Base-by-base conservation (phyloP, 2,888 invertebrate species). In the Cephus pygmeus region DNA sequence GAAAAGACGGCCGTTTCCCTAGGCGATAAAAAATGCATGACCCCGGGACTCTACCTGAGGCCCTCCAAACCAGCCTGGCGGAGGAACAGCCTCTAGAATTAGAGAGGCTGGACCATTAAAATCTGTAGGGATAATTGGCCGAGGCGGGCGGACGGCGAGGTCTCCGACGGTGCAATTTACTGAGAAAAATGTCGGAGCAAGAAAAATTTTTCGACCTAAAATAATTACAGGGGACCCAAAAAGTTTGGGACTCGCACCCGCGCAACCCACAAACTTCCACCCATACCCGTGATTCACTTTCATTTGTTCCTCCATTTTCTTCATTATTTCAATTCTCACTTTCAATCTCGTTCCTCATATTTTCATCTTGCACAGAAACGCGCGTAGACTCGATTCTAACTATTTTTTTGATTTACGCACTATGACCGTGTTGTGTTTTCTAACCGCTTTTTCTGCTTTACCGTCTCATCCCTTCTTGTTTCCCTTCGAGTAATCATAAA, bases 91-190 rank as follows among this genome's bases (percentile, higher is more conserved):
- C 86, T 88, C 87, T 88, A 88, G 88, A 89, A 89, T 89, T 89
- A 87, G 86, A 40, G 40, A 85, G 87, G 83, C 83, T 80, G 84
- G 84, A 83, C 86, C 89, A 89, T 89, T 88, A 88, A 89, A 88
- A 87, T 86, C 86, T 84, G 81, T 83, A 87, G 87, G 87, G 87
- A 89, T 89, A 89, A 88, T 85, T 85, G 89, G 84, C 82, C 76
- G 33, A 56, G 56, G 33, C 15, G 56, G 76, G n/a, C 73, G 34
- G 77, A 56, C 34, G 69, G 11, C 34, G 30, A 73, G 34, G 33
- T 77, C 23, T 30, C 31, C 34, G n/a, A 34, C 30, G 36, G 11
- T 35, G 74, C 74, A 75, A 78, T 74, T 75, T 79, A 76, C 79
- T 69, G 76, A 78, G 80, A 80, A 80, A 79, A 78, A 80, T 56